These are phyloP conservation scores for Ophion ellenae DNA, from an alignment of 2,888 invertebrate species.

Conservation along the genomic window DNA sequence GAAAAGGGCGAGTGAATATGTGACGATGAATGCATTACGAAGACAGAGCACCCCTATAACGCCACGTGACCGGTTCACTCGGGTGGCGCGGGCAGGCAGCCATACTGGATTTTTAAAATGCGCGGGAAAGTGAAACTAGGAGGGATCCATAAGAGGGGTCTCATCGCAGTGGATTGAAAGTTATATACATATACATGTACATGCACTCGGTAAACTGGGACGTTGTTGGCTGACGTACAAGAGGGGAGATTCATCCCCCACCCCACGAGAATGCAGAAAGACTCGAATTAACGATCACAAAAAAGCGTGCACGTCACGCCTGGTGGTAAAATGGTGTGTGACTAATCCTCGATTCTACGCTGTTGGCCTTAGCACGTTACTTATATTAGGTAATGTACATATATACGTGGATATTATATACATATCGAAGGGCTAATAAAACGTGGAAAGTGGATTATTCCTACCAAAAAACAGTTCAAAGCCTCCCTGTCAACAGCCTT, in stretches of 20 bases:
- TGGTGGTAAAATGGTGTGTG: slow-evolving; percentile 83
- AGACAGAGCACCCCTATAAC: slow-evolving; percentile 77
- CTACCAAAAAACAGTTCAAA: neutral
- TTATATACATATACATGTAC: slow-evolving; percentile 31
- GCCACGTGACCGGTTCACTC: slow-evolving; percentile 79
- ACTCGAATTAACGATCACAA: slow-evolving; percentile 79
- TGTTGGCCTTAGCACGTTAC: slow-evolving; percentile 50
- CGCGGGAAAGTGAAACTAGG: slow-evolving; percentile 72
- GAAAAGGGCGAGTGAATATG: slow-evolving; percentile 66
- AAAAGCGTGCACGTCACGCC: slow-evolving; percentile 81
- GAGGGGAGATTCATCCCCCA: slow-evolving; percentile 55
- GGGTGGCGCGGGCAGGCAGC: slow-evolving; percentile 61
- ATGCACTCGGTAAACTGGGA: slow-evolving; percentile 31
- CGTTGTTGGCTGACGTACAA: slow-evolving; percentile 65
- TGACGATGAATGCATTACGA: slow-evolving; percentile 74
- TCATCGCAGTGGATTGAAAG: slow-evolving; percentile 37
- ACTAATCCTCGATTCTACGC: slow-evolving; percentile 80
- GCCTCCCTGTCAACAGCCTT: neutral
- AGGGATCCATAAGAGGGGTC: slow-evolving; percentile 54
- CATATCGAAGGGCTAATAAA: slow-evolving; percentile 46
- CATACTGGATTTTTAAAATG: slow-evolving; percentile 80
- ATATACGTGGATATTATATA: slow-evolving; percentile 28
- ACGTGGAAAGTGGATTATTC: neutral
- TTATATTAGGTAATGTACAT: slow-evolving; percentile 45
- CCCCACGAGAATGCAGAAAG: slow-evolving; percentile 60